Percentiles rank a stretch among this genome's conserved stretches.
Conservation (phyloP, 2,113 vertebrate genomes). For the Pangasianodon gigas region DNA sequence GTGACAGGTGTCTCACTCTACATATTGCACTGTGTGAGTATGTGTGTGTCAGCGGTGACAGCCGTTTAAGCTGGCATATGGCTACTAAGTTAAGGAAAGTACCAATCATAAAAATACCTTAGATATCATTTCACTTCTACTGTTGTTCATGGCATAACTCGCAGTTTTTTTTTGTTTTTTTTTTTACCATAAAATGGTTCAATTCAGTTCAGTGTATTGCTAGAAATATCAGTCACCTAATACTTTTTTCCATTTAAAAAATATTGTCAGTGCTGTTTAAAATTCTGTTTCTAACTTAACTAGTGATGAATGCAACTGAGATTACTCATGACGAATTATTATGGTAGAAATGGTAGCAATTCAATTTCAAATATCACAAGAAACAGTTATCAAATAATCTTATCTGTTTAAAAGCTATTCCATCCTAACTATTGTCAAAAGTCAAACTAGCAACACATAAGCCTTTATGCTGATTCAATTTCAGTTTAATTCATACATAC, state of each 20-base stretch:
- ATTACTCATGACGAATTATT: neutral
- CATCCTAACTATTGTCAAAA: neutral
- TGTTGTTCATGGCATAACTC: neutral
- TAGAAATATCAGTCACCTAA: neutral
- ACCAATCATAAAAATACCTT: slow-evolving; percentile 49
- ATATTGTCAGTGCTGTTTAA: neutral
- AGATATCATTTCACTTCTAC: slow-evolving; percentile 47
- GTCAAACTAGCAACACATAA: neutral
- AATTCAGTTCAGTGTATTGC: neutral
- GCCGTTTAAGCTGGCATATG: slow-evolving; percentile 1
- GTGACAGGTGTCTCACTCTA: slow-evolving; percentile 61
- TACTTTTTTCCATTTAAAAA: neutral
- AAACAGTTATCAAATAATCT: neutral
- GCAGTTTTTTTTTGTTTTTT: neutral
- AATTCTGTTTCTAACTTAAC: neutral
- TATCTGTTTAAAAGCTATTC: neutral
- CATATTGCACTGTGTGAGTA: slow-evolving; percentile 5
- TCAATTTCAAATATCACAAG: neutral
- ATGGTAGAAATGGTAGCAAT: neutral
- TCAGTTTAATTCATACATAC: neutral
- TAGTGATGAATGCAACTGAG: neutral
- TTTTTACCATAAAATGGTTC: neutral
- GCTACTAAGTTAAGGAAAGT: slow-evolving; percentile 37
- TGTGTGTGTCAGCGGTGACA: slow-evolving; percentile 16
- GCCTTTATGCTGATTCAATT: neutral